Percentiles rank a stretch among this genome's conserved stretches.
phyloP scores from a whole-genome alignment of 2,113 vertebrate species.

The Ailurus styani region DNA sequence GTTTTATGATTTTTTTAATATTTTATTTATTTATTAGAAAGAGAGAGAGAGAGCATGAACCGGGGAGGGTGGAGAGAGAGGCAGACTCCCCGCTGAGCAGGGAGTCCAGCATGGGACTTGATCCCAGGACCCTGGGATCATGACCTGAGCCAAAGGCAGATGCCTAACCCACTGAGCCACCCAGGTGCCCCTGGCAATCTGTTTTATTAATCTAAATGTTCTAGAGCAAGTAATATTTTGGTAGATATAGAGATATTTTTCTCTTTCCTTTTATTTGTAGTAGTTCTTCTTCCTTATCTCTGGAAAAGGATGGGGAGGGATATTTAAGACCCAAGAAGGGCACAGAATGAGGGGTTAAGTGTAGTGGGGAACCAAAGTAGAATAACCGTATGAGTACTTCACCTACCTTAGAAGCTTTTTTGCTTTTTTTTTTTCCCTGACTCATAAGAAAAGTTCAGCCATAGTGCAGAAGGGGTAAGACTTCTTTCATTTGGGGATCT shows the following conservation, averaged over 20 bases:
- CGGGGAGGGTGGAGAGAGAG: background rate
- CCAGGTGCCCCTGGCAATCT: background rate
- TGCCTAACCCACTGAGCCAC: background rate
- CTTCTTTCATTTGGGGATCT: background rate
- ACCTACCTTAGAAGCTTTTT: background rate
- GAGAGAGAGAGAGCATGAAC: background rate
- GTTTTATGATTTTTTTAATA: background rate
- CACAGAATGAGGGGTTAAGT: background rate
- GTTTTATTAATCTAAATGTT: background rate
- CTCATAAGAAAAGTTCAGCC: background rate
- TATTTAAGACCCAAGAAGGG: background rate
- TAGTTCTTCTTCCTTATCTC: slow-evolving; percentile 9
- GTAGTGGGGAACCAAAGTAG: background rate
- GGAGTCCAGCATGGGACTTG: background rate
- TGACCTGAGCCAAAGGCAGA: background rate
- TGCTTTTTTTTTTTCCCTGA: background rate
- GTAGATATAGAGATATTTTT: background rate
- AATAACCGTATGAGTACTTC: background rate
- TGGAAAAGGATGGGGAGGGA: background rate
- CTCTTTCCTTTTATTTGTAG: background rate
- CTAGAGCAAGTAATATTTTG: background rate
- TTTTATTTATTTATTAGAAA: background rate
- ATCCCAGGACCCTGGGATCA: background rate
- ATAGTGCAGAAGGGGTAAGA: background rate
- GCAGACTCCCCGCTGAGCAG: background rate